Percentiles rank a stretch among this genome's conserved stretches.
phyloP scores from a whole-genome alignment of 2,113 vertebrate genomes.

The Hassar affinis region DNA sequence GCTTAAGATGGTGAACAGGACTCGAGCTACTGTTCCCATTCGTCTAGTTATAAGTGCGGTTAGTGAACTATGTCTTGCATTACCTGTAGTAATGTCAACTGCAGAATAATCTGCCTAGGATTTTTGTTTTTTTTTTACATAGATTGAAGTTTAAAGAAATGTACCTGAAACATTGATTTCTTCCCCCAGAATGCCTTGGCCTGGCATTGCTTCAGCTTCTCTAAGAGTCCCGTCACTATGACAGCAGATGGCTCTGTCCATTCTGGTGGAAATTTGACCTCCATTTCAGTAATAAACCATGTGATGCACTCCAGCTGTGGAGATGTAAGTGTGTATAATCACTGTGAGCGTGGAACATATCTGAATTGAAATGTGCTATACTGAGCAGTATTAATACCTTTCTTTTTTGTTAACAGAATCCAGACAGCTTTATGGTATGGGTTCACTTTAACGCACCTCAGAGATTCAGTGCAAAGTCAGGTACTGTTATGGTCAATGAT shows the following conservation, averaged over 20 bases:
- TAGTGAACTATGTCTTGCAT: conserved; percentile 65
- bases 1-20: conserved; percentile 85
- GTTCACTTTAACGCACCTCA: conserved; percentile 87
- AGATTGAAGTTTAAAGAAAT: neutral
- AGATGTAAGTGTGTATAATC: conserved; percentile 73
- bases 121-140: neutral
- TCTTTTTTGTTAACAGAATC: conserved; percentile 73
- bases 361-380: neutral
- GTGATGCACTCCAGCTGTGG: conserved; percentile 86
- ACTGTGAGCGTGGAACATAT: neutral
- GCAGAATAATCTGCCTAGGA: neutral
- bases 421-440: conserved; percentile 84
- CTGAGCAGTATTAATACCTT: neutral
- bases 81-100: neutral
- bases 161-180: neutral
- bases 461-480: conserved; percentile 75
- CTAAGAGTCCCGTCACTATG: conserved; percentile 75
- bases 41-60: conserved; percentile 91
- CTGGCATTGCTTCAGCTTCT: conserved; percentile 91
- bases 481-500: conserved; percentile 63
- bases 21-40: conserved; percentile 84
- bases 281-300: conserved; percentile 82
- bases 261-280: conserved; percentile 62
- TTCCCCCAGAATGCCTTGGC: conserved; percentile 81
- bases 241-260: conserved; percentile 62